Base-by-base conservation (phyloP, 1,140 invertebrate genomes). In the Rhagoletis pomonella region DNA sequence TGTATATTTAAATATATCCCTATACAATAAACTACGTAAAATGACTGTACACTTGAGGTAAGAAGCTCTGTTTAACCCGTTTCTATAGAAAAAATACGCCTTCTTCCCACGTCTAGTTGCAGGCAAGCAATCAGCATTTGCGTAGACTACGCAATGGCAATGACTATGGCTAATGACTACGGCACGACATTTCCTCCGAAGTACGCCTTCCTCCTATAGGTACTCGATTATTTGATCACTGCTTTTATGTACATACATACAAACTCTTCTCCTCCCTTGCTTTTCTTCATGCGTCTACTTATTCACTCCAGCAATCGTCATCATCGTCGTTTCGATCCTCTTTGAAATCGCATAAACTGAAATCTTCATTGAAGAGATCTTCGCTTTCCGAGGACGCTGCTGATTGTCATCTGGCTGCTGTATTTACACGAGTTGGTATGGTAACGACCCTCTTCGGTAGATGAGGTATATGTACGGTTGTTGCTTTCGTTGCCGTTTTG, bases 321-420 rank as follows among this genome's bases (percentile, higher is more conserved):
- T 90, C 90, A 17, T 90, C 89, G 77, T 73, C 88, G 73, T 91
- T 89, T 4, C 90, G 88, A 58, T 89, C 89, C 62, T 92, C 91
- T 12, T 92, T 90, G 12, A 89, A 92, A 81, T 92, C 91, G 19
- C 89, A 88, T 19, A 92, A 90, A 90, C 91, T 92, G 86, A 92
- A 92, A 73, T 92, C 91, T 89, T 92, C 91, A 87, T 92, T 90
- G 86, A 92, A 92, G 14, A 92, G 88, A 85, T 92, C 91, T 58
- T 92, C 92, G 88, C 91, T 89, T 58, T 91, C 90, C 88, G 92
- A 92, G 89, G 91, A 92, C 89, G 91, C 91, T 44, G 91, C 91
- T 50, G 91, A 90, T 73, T 93, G 92, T 93, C 92, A 93, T 90
- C 92, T 93, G 1, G 90, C 86, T 7, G 89, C 7, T 39, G 42